Base-by-base conservation (phyloP, 2,888 invertebrate species). In the Protonemura montana region DNA sequence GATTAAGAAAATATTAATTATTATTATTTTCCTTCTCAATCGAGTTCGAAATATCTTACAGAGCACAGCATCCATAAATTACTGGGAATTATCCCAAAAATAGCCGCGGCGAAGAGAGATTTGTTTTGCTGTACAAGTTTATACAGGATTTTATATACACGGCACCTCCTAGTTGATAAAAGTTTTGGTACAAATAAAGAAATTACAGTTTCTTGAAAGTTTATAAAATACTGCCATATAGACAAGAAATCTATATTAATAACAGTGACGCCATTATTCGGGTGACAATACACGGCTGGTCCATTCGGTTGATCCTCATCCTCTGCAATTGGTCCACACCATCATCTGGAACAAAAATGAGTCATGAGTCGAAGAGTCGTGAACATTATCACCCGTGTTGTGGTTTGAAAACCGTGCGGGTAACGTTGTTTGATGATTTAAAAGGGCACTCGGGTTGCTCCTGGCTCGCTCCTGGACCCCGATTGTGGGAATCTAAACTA, bases 1-100 rank as follows among this genome's bases (percentile, higher is more conserved):
- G 59, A 59, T 59, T 59, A 59, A 21, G 59, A 59, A 59, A 59
- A 59, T 59, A 59, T 59, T 59, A 59, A 59, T 59, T 59, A 59
- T 59, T 59, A 59, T 59, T 59, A 59, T 59, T 59, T 21, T 59
- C 59, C 13, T 59, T 21, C 59, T 10, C 59, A 21, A 59, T 59
- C 59, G 16, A 10, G 21, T 35, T 59, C 59, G 6, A 59, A 10
- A 59, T 13, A 59, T 21, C 59, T 59, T 59, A 21, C 59, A 21
- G 59, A 10, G 21, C 59, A 59, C 16, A 59, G 59, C 13, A 21
- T 59, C 35, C 59, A 21, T 59, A 59, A 59, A 21, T 59, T 59
- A 59, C 16, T 21, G 59, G 21, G 59, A 59, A 59, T 59, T 59
- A 59, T 59, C 59, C 59, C 21, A 21, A 21, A 59, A 59, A 59